These are phyloP conservation scores for Ceratina australensis DNA, from an alignment of 1,140 invertebrate species.

Conservation along the genomic window DNA sequence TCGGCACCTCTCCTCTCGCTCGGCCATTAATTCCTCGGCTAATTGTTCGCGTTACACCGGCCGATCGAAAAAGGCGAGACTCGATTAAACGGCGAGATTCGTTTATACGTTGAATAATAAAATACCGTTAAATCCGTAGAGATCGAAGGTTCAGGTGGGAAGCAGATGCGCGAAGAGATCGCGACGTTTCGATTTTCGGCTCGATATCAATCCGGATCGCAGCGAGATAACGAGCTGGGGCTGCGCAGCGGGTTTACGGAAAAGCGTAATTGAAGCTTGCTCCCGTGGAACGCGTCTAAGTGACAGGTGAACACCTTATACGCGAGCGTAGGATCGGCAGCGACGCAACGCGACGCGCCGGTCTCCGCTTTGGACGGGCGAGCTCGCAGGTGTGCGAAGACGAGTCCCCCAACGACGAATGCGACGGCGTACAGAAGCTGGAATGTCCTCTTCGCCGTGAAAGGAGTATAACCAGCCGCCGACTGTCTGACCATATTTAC, in stretches of 20 bases:
- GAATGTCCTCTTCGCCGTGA: neutral
- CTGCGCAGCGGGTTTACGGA: neutral
- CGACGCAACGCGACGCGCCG: neutral
- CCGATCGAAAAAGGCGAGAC: too few species aligned
- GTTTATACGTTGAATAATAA: too few species aligned
- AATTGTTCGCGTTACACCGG: neutral
- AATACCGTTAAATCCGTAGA: too few species aligned
- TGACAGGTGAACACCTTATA: slow-evolving; percentile 75
- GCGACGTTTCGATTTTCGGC: too few species aligned
- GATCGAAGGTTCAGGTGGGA: too few species aligned
- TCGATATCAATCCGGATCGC: neutral
- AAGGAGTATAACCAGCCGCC: slow-evolving; percentile 13
- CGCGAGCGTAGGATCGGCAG: slow-evolving; percentile 42
- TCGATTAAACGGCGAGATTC: too few species aligned
- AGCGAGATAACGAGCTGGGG: slow-evolving; percentile 35
- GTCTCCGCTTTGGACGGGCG: slow-evolving; percentile 20
- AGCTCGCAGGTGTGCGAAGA: slow-evolving; percentile 30
- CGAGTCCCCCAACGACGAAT: neutral
- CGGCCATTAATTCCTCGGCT: slow-evolving; percentile 14
- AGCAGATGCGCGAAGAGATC: too few species aligned
- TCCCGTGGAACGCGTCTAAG: slow-evolving; percentile 68
- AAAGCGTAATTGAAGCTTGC: slow-evolving; percentile 72
- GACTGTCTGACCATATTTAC: slow-evolving; percentile 34
- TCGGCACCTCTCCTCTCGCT: neutral
- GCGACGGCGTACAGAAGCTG: slow-evolving; percentile 8